A percentile compares a stretch with the other conserved stretches of the same genome.
Conservation (phyloP, 2,797 vertebrate genomes). For the Crypturellus tataupa region DNA sequence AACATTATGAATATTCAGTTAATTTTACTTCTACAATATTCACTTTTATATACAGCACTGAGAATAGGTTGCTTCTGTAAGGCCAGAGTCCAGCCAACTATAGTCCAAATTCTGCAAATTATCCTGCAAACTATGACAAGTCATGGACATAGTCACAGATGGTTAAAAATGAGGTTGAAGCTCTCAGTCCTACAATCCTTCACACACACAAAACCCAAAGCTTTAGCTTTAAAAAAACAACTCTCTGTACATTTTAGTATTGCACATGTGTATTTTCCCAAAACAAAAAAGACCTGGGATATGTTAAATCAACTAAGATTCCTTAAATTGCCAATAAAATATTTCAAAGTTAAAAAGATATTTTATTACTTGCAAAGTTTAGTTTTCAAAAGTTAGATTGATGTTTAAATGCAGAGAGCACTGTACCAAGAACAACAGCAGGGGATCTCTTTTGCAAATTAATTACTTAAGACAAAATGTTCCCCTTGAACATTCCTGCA, state of each 20-base stretch:
- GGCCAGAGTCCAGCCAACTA: slow-evolving; percentile 72
- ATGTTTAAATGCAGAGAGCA: slow-evolving; percentile 68
- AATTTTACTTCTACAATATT: slow-evolving; percentile 77
- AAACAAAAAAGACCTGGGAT: slow-evolving; percentile 44
- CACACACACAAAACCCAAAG: not conserved
- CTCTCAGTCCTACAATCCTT: slow-evolving; percentile 14
- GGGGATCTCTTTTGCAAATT: slow-evolving; percentile 76
- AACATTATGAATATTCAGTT: slow-evolving; percentile 85
- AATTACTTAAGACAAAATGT: slow-evolving; percentile 77
- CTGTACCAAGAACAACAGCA: slow-evolving; percentile 71
- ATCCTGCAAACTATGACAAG: slow-evolving; percentile 61
- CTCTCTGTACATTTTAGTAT: slow-evolving; percentile 24
- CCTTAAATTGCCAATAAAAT: slow-evolving; percentile 41
- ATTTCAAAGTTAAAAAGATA: slow-evolving; percentile 61
- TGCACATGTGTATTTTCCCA: slow-evolving; percentile 23
- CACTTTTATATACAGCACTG: slow-evolving; percentile 72
- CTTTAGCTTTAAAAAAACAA: not conserved
- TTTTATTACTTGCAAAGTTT: slow-evolving; percentile 66
- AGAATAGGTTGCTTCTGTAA: slow-evolving; percentile 75
- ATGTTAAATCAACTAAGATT: slow-evolving; percentile 47
- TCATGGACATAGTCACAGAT: slow-evolving; percentile 51
- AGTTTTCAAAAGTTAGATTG: slow-evolving; percentile 72
- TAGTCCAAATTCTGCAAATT: slow-evolving; percentile 71
- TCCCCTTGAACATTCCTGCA: slow-evolving; percentile 74
- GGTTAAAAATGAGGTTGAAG: slow-evolving; percentile 63